phyloP scores from a whole-genome alignment of 2,113 vertebrate genomes.

The Callipepla californica region DNA sequence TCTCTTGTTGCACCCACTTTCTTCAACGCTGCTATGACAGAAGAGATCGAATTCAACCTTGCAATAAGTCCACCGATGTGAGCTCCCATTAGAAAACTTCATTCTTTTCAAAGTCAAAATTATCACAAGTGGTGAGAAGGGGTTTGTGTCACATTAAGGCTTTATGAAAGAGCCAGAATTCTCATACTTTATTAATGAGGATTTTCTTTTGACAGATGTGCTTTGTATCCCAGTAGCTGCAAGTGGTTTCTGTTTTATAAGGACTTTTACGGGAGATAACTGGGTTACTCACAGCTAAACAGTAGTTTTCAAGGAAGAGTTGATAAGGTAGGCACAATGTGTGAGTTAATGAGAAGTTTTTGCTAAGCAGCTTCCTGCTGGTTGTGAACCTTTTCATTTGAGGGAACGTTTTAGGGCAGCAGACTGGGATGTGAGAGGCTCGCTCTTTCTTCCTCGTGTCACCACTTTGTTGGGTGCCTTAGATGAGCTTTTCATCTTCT shows the following conservation, averaged over 20 bases:
- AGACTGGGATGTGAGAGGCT: neutral
- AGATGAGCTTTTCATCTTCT: neutral
- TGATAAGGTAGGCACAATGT: neutral
- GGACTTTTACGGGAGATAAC: neutral
- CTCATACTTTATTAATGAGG: slow-evolving; percentile 32
- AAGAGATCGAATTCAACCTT: neutral
- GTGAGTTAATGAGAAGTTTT: neutral
- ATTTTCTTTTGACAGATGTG: slow-evolving; percentile 29
- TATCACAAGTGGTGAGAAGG: neutral
- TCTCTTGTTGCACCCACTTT: neutral
- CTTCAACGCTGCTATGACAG: neutral
- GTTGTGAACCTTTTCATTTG: neutral
- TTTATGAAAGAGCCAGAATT: neutral
- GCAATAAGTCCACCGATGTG: neutral
- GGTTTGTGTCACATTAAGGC: neutral
- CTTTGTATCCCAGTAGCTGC: neutral
- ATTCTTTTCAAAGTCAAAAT: neutral
- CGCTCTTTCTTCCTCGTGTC: neutral
- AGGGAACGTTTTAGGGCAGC: neutral
- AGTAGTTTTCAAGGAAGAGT: neutral
- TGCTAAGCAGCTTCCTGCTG: neutral
- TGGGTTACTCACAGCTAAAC: neutral
- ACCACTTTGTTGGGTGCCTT: neutral
- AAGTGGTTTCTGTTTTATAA: neutral
- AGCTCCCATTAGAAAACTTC: neutral